phyloP scores from a whole-genome alignment of 2,888 invertebrate species.

The Ophion slaviceki region DNA sequence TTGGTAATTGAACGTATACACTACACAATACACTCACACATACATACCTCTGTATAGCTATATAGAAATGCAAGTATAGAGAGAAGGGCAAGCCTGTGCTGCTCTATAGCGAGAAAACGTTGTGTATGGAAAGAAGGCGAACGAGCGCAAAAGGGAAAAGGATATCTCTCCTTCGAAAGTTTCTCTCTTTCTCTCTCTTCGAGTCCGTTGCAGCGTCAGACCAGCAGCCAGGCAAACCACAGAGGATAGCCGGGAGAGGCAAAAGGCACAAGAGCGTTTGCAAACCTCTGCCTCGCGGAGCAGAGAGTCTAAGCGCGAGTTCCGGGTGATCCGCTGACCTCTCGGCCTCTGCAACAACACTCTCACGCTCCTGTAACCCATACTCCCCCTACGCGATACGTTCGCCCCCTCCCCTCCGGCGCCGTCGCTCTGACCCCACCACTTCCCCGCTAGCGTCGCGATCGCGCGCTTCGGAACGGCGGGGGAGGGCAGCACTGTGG shows the following conservation, averaged over 20 bases:
- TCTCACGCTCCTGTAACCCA: conserved; percentile 84
- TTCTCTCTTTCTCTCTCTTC: conserved; percentile 5
- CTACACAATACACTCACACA: conserved; percentile 13
- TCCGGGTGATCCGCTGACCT: conserved; percentile 84
- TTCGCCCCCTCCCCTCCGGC: conserved; percentile 71
- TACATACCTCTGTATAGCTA: conserved; percentile 16
- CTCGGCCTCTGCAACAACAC: conserved; percentile 84
- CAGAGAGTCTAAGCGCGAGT: conserved; percentile 80
- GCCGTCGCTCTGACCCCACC: conserved; percentile 46
- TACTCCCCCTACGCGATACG: conserved; percentile 80
- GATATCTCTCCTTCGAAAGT: conserved; percentile 52
- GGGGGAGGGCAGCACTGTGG: conserved; percentile 48
- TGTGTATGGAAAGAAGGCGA: conserved; percentile 63
- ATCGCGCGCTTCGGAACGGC: conserved; percentile 27
- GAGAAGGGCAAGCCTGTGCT: conserved; percentile 42
- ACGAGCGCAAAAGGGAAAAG: conserved; percentile 60
- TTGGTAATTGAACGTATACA: conserved; percentile 63
- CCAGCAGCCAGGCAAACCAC: conserved; percentile 44
- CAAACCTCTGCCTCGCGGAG: conserved; percentile 64
- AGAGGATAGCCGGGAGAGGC: conserved; percentile 43
- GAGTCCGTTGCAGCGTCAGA: conserved; percentile 53
- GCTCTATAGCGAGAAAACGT: conserved; percentile 52
- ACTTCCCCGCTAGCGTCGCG: conserved; percentile 34
- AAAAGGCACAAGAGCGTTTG: conserved; percentile 61
- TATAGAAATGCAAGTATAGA: conserved; percentile 12